Conservation (phyloP, 2,888 invertebrate species). For the Drosophila recens region DNA sequence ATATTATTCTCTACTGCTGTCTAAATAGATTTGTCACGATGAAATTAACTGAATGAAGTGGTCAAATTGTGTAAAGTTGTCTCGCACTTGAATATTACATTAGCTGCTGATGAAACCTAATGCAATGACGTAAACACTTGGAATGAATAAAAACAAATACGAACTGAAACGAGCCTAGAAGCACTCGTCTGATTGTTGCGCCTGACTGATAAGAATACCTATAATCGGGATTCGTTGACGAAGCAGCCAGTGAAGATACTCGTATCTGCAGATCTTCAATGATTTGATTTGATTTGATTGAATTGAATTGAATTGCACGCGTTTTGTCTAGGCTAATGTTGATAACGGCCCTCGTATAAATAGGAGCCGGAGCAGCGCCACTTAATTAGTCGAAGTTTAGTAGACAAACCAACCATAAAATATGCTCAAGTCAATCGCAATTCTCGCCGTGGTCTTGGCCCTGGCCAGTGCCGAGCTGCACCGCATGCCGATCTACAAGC, state of each 20-base stretch:
- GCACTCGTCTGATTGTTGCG: conserved; percentile 20
- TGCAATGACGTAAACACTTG: conserved; percentile 19
- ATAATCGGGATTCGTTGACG: conserved; percentile 11
- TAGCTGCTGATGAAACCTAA: background rate
- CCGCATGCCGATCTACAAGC: conserved; percentile 62
- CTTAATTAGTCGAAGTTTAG: conserved; percentile 59
- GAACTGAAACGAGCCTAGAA: conserved; percentile 10
- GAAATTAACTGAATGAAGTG: background rate
- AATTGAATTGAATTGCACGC: conserved; percentile 11
- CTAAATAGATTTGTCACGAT: background rate
- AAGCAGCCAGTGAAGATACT: conserved; percentile 23
- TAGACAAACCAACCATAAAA: conserved; percentile 39
- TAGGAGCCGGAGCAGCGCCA: background rate
- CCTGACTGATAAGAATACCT: conserved; percentile 14
- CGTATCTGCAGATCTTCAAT: conserved; percentile 34
- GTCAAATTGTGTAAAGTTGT: background rate
- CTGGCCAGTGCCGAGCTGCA: conserved; percentile 65
- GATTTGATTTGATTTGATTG: conserved; percentile 24
- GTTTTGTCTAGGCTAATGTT: conserved; percentile 9
- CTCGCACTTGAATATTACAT: conserved; percentile 7
- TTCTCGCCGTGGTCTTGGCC: conserved; percentile 61
- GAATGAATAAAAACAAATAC: conserved; percentile 10
- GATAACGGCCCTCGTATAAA: conserved; percentile 46
- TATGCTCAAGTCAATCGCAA: conserved; percentile 54
- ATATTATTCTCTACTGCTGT: background rate